Percentiles rank a stretch among this genome's conserved stretches.
Conservation (phyloP, 2,797 vertebrate genomes). For the Oreonectes daqikongensis region DNA sequence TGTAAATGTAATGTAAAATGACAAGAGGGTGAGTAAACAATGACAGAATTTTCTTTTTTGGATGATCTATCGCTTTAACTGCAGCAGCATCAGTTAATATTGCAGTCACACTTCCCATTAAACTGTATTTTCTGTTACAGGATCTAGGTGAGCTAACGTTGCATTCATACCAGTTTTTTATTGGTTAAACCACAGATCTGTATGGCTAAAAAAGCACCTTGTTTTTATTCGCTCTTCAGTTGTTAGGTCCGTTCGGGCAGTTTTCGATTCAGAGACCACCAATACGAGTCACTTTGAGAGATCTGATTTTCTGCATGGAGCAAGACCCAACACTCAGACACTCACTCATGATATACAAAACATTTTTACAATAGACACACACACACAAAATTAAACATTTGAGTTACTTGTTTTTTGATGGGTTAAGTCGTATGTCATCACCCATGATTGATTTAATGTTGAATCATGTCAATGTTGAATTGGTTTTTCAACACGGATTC, state of each 20-base stretch:
- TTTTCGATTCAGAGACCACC: slow-evolving; percentile 64
- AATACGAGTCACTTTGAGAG: slow-evolving; percentile 86
- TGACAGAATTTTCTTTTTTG: no score
- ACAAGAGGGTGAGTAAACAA: no score
- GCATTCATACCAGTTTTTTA: neutral
- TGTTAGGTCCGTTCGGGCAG: slow-evolving; percentile 60
- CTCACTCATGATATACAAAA: slow-evolving; percentile 85
- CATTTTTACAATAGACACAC: slow-evolving; percentile 77
- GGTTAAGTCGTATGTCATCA: neutral
- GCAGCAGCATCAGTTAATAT: no score
- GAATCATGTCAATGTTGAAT: no score
- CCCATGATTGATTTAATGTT: no score
- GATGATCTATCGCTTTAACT: no score
- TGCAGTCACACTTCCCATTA: no score
- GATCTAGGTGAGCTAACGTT: neutral
- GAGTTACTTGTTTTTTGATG: neutral
- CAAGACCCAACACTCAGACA: slow-evolving; percentile 83
- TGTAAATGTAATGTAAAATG: no score
- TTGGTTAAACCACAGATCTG: neutral
- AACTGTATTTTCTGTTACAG: neutral
- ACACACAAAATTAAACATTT: no score
- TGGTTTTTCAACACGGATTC: no score
- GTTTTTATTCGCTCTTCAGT: slow-evolving; percentile 36
- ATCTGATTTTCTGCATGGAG: slow-evolving; percentile 93
- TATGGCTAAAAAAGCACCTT: neutral